A percentile compares a stretch with the other conserved stretches of the same genome.
Conservation (phyloP, 2,888 invertebrate species). For the Drosophila borborema region DNA sequence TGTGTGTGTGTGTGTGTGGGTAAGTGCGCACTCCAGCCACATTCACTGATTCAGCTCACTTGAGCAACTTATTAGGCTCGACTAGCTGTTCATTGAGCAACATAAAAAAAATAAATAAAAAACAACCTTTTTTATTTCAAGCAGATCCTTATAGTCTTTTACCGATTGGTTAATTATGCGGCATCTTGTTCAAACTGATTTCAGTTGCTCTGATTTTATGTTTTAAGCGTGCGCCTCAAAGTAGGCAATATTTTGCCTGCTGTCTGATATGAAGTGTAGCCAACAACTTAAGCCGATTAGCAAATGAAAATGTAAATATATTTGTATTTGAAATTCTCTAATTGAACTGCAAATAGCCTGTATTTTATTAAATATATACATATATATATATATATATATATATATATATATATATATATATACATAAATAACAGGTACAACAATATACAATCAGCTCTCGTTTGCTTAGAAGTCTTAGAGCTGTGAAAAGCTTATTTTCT, state of each 20-base stretch:
- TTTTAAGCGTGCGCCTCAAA: neutral
- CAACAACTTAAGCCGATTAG: conserved; percentile 11
- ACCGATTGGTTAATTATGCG: conserved; percentile 21
- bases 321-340: conserved; percentile 22
- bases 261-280: conserved; percentile 4
- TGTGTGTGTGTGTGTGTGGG: conserved; percentile 14
- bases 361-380: neutral
- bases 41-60: conserved; percentile 53
- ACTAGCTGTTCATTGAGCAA: conserved; percentile 7
- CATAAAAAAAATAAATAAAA: neutral
- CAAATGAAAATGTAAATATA: conserved; percentile 4
- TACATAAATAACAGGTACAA: neutral
- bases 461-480: neutral
- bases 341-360: conserved; percentile 17
- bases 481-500: conserved; percentile 1
- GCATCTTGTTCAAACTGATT: conserved; percentile 10
- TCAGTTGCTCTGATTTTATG: too few species aligned
- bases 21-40: conserved; percentile 33
- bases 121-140: neutral
- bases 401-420: too few species aligned
- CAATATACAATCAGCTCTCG: neutral
- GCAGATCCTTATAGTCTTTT: conserved; percentile 4
- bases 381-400: too few species aligned
- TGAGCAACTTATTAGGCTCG: conserved; percentile 40
- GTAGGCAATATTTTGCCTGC: neutral